Conservation (phyloP, 2,888 invertebrate genomes). For the Drosophila ustulata region DNA sequence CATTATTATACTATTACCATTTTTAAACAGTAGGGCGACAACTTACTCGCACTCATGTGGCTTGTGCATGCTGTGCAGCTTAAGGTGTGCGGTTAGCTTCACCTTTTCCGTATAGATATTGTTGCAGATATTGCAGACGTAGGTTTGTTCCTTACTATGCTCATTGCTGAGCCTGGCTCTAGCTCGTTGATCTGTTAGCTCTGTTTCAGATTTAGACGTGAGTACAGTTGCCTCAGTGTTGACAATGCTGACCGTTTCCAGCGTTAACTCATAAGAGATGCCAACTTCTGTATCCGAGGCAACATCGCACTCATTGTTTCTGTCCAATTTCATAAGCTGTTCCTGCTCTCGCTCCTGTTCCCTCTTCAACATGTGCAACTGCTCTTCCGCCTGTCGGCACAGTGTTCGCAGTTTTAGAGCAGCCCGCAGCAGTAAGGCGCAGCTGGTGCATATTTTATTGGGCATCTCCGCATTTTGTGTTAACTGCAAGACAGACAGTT, state of each 20-base stretch:
- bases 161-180: neutral
- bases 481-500: slow-evolving; percentile 49
- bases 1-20: too few relatives aligned
- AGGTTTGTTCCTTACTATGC: slow-evolving; percentile 17
- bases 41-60: slow-evolving; percentile 83
- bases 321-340: slow-evolving; percentile 6
- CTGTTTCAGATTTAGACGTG: neutral
- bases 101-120: slow-evolving; percentile 79
- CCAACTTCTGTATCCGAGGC: slow-evolving; percentile 45
- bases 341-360: slow-evolving; percentile 5
- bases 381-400: slow-evolving; percentile 57
- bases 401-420: slow-evolving; percentile 61
- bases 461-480: slow-evolving; percentile 44
- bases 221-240: neutral
- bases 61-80: slow-evolving; percentile 78
- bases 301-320: slow-evolving; percentile 29
- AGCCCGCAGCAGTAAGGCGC: slow-evolving; percentile 59
- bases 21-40: too few relatives aligned
- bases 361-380: slow-evolving; percentile 27
- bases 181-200: neutral
- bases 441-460: slow-evolving; percentile 72
- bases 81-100: slow-evolving; percentile 80
- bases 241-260: slow-evolving; percentile 35
- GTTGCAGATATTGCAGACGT: slow-evolving; percentile 79
- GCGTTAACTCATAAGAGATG: slow-evolving; percentile 50